A percentile compares a stretch with the other conserved stretches of the same genome.
Conservation (phyloP, 2,113 vertebrate species). For the Corydoras sp. region DNA sequence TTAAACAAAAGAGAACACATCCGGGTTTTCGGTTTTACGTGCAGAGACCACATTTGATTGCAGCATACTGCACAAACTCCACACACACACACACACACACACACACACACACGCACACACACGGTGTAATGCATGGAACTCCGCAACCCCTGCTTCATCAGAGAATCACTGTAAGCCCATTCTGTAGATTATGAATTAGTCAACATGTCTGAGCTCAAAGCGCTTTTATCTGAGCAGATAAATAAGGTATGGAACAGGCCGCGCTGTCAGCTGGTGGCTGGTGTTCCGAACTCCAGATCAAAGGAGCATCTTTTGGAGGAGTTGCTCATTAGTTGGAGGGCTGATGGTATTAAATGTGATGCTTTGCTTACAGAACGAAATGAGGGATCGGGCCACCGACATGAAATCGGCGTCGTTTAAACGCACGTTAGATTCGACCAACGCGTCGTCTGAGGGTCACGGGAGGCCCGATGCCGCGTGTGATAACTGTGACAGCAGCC, state of each 20-base stretch:
- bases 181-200: constrained; percentile 11
- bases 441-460: constrained; percentile 34
- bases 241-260: constrained; percentile 2
- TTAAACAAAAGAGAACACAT: no score
- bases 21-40: no score
- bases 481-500: no score
- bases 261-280: constrained; percentile 6
- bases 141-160: not conserved
- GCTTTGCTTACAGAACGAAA: constrained; percentile 20
- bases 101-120: no score
- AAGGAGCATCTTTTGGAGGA: not conserved
- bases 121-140: no score
- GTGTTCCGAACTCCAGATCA: not conserved
- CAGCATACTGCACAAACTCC: no score
- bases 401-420: constrained; percentile 23
- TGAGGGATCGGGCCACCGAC: constrained; percentile 30
- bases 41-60: no score
- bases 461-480: no score
- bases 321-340: constrained; percentile 2
- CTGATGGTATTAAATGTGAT: constrained; percentile 14
- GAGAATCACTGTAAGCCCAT: not conserved
- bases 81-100: no score
- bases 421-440: constrained; percentile 44
- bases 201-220: not conserved
- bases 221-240: constrained; percentile 16